A percentile compares a stretch with the other conserved stretches of the same genome.
phyloP scores from a whole-genome alignment of 2,888 invertebrate genomes.

The Heliconius aoede region DNA sequence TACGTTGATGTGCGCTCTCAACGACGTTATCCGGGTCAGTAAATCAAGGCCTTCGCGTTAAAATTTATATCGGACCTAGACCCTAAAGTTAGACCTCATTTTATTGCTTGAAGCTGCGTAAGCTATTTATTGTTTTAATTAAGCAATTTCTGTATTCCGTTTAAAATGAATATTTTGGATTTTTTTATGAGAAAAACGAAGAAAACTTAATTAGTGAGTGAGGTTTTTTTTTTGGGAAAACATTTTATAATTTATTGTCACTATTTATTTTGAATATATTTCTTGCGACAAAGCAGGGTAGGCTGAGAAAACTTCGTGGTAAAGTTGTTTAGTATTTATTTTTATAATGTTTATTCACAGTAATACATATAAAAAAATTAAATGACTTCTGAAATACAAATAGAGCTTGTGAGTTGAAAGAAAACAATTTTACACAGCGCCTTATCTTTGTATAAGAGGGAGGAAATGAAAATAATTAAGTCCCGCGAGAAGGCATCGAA shows the following conservation, averaged over 20 bases:
- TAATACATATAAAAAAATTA: too few relatives aligned
- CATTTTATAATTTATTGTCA: too few relatives aligned
- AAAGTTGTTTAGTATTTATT: too few relatives aligned
- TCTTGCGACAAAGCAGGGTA: too few relatives aligned
- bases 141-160: neutral
- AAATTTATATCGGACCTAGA: constrained; percentile 41
- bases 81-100: constrained; percentile 37
- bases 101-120: constrained; percentile 37
- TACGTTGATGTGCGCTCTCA: constrained; percentile 37
- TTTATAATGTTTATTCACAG: too few relatives aligned
- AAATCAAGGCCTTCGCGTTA: constrained; percentile 41
- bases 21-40: constrained; percentile 42
- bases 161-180: neutral
- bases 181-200: neutral
- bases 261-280: too few relatives aligned
- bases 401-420: too few relatives aligned
- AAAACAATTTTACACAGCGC: too few relatives aligned
- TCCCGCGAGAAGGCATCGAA: neutral
- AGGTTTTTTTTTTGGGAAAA: too few relatives aligned
- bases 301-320: too few relatives aligned
- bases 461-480: neutral
- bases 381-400: too few relatives aligned
- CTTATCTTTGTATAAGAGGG: neutral
- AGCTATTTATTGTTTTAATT: constrained; percentile 6
- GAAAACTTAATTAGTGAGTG: fast-evolving